phyloP scores from a whole-genome alignment of 1,140 invertebrate genomes.

The Rhagoletis pomonella region DNA sequence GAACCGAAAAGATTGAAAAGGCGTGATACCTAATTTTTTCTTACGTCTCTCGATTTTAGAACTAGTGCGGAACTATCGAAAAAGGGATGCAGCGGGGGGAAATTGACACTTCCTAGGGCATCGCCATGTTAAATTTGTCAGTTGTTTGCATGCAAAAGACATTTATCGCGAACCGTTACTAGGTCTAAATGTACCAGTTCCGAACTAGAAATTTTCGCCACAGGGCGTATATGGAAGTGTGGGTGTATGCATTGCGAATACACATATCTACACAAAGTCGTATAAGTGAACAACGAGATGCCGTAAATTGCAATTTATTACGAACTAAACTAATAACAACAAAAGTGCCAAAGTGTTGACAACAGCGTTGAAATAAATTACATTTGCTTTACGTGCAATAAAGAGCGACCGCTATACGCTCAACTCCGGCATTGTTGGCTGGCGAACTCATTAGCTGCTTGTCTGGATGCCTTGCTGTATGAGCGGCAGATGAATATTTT shows the following conservation, averaged over 20 bases:
- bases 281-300: constrained; percentile 17
- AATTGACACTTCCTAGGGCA: too few relatives aligned
- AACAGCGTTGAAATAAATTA: constrained; percentile 50
- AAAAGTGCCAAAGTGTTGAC: constrained; percentile 50
- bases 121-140: too few relatives aligned
- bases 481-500: not conserved
- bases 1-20: too few relatives aligned
- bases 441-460: not conserved
- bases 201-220: not conserved
- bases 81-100: too few relatives aligned
- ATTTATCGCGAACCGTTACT: too few relatives aligned
- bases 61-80: too few relatives aligned
- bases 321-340: constrained; percentile 51
- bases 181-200: not conserved
- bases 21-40: too few relatives aligned
- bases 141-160: too few relatives aligned
- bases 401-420: not conserved
- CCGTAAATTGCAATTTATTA: constrained; percentile 51
- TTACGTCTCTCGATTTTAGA: too few relatives aligned
- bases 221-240: not conserved
- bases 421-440: not conserved
- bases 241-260: not conserved
- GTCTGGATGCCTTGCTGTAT: not conserved
- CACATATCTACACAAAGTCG: constrained; percentile 18
- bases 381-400: constrained; percentile 40